Percentiles rank a stretch among this genome's conserved stretches.
phyloP scores from a whole-genome alignment of 1,140 invertebrate species.

The Drosophila triauraria region DNA sequence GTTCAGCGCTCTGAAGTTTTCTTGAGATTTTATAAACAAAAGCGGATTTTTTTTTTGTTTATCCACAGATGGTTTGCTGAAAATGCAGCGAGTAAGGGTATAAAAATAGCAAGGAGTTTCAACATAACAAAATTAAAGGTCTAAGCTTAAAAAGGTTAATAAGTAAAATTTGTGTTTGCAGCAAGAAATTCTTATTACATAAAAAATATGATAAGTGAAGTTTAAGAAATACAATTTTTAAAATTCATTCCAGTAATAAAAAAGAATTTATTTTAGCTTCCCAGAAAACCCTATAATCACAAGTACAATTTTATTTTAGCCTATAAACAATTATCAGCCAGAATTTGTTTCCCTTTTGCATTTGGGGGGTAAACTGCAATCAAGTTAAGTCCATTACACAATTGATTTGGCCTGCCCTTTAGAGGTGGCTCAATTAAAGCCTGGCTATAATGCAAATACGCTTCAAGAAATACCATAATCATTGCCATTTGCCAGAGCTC shows the following conservation, averaged over 20 bases:
- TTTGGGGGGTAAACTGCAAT: slow-evolving; percentile 17
- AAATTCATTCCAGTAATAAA: no score
- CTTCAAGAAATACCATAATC: slow-evolving; percentile 49
- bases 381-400: slow-evolving; percentile 29
- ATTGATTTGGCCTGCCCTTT: slow-evolving; percentile 49
- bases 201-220: no score
- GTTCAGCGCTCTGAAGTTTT: not conserved
- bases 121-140: not conserved
- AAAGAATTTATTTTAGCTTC: not conserved
- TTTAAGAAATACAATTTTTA: no score
- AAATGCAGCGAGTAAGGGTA: not conserved
- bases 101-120: not conserved
- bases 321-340: not conserved
- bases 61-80: slow-evolving; percentile 27
- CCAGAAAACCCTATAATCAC: not conserved
- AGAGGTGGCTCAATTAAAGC: slow-evolving; percentile 33
- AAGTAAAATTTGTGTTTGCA: no score
- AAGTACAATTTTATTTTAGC: not conserved
- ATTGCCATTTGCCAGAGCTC: slow-evolving; percentile 41
- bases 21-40: slow-evolving; percentile 16
- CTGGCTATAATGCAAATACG: slow-evolving; percentile 41
- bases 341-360: slow-evolving; percentile 17
- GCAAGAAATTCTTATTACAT: no score
- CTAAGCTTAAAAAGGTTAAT: no score
- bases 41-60: not conserved